phyloP scores from a whole-genome alignment of 2,113 vertebrate species.

The Colossoma macropomum region DNA sequence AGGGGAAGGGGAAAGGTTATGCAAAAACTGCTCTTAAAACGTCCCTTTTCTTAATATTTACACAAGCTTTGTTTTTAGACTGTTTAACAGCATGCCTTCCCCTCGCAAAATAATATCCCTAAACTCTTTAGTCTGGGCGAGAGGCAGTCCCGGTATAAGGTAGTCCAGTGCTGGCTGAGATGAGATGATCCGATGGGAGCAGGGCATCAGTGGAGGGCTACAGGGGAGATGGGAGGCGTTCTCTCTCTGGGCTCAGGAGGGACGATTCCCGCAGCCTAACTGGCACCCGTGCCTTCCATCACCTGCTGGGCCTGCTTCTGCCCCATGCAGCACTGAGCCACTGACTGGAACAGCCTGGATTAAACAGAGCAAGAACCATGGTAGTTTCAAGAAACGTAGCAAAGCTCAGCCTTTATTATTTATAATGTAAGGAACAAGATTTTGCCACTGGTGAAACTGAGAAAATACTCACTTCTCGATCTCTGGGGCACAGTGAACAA shows the following conservation, averaged over 20 bases:
- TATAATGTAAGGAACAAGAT: background rate
- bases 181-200: slow-evolving; percentile 61
- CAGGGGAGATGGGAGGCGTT: slow-evolving; percentile 46
- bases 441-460: background rate
- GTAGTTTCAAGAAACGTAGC: background rate
- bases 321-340: slow-evolving; percentile 99
- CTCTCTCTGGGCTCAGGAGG: slow-evolving; percentile 66
- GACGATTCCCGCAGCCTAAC: slow-evolving; percentile 79
- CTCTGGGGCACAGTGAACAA: slow-evolving; percentile 98
- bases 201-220: slow-evolving; percentile 58
- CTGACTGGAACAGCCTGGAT: slow-evolving; percentile 95
- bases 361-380: background rate
- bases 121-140: slow-evolving; percentile 58
- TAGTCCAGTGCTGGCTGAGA: slow-evolving; percentile 81
- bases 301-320: slow-evolving; percentile 99
- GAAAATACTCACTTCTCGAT: slow-evolving; percentile 91
- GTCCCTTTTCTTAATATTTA: slow-evolving; percentile 91
- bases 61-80: slow-evolving; percentile 88
- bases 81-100: slow-evolving; percentile 89
- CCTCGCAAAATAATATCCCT: slow-evolving; percentile 23
- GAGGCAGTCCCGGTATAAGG: slow-evolving; percentile 61
- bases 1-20: slow-evolving; percentile 55
- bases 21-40: slow-evolving; percentile 81
- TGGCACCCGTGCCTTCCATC: slow-evolving; percentile 98
- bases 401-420: too few species aligned